Evolutionary conservation across 2,797 vertebrate genomes (phyloP).

Genomic region (Lophura swinhoii): DNA sequence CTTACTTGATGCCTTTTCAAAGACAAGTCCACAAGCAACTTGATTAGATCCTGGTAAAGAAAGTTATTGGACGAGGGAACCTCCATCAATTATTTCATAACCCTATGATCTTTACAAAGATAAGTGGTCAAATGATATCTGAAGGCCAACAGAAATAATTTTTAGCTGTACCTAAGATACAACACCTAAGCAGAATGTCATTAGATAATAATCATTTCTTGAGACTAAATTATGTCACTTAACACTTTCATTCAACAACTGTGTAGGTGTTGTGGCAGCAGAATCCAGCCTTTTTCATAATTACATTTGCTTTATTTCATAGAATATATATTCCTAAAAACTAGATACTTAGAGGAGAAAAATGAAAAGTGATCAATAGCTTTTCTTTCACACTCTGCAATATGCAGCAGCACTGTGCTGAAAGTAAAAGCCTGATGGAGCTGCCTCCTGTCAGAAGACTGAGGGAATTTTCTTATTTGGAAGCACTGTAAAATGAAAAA

Average conservation of each 20-base stretch:
- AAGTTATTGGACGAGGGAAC: not conserved
- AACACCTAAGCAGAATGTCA: not conserved
- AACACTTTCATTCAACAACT: not conserved
- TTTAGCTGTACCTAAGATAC: not conserved
- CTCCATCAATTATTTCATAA: not conserved
- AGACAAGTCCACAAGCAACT: not conserved
- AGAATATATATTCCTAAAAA: constrained; percentile 69
- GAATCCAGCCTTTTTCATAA: constrained; percentile 75
- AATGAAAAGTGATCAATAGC: not conserved
- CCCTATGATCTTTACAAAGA: not conserved
- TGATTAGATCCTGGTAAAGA: not conserved
- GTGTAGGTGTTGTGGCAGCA: constrained; percentile 82
- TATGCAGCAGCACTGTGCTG: fast-evolving
- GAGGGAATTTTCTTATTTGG: not conserved
- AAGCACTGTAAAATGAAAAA: not conserved
- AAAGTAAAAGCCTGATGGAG: not conserved
- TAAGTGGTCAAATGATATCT: not conserved
- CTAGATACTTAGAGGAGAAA: not conserved
- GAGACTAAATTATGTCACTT: not conserved
- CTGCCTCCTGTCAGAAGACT: not conserved
- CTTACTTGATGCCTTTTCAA: not conserved
- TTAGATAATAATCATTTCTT: not conserved
- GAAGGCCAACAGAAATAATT: not conserved
- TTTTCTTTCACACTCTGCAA: not conserved
- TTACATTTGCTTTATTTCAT: constrained; percentile 61